Base-by-base conservation (phyloP, 2,888 invertebrate genomes). In the Ophioninae sp. region DNA sequence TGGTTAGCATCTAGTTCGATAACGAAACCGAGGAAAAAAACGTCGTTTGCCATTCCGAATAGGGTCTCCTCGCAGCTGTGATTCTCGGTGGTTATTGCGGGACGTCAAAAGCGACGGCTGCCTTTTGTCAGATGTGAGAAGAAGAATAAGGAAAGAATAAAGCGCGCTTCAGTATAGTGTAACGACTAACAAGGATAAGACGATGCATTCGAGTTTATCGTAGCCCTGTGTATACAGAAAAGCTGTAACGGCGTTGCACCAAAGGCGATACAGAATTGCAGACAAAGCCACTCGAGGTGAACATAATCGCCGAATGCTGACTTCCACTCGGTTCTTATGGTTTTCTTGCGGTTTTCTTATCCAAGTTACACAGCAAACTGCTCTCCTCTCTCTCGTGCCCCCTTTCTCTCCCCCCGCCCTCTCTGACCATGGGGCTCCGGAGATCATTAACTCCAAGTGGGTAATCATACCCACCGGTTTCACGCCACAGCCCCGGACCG, bases 401-500 rank as follows among this genome's bases (percentile, higher is more conserved):
- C 50, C 44, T 23, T 39, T 64, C 68, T 68, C 61, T 67, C 61
- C 76, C 37, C 41, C 67, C 44, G 69, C 69, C 64, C 56, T 69
- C 67, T 73, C 68, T 65, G 61, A 67, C 77, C 74, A 76, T 77
- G 81, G 86, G 84, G 86, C 88, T 87, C 85, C 88, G 85, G 86
- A 88, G 90, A 89, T 90, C 90, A 90, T 90, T 90, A 90, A 90
- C 89, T 89, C 85, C 90, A 90, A 90, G 90, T 90, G 89, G 90
- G 89, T 90, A 90, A 90, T 90, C 90, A 90, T 89, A 90, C 89
- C 89, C 90, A 90, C 90, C 90, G 90, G 90, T 89, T 90, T 90
- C 90, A 89, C 90, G 90, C 90, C 89, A 85, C 87, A 85, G 82
- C 88, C 62, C 84, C 86, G 85, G 62, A 87, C 85, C 83, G 85